Evolutionary conservation across 2,888 invertebrate species (phyloP).

Genomic region (Agapostemon virescens): DNA sequence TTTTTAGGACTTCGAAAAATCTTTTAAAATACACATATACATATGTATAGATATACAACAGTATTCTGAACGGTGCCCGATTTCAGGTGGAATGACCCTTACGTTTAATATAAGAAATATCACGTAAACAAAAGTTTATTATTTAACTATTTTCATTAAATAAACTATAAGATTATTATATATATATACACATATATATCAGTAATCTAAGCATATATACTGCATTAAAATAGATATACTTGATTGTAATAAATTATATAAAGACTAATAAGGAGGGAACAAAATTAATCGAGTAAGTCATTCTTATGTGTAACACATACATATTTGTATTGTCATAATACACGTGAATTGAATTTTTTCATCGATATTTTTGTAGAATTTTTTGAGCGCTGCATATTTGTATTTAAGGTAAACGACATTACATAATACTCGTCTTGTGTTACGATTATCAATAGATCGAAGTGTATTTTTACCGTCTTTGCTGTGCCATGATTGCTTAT

Average conservation of each 20-base stretch:
- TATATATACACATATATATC: too few relatives aligned
- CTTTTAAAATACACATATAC: neutral
- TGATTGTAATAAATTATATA: neutral
- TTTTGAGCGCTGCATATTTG: neutral
- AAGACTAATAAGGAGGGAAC: neutral
- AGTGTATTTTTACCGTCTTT: conserved; percentile 21
- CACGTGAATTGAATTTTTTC: neutral
- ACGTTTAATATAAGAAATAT: neutral
- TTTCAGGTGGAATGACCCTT: neutral
- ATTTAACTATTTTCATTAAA: neutral
- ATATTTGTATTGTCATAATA: neutral
- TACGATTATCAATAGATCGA: neutral
- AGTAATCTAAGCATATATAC: neutral
- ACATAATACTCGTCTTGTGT: neutral
- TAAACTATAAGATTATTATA: neutral
- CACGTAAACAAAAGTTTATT: neutral
- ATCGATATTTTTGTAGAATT: neutral
- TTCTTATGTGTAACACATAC: neutral
- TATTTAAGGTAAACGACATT: neutral
- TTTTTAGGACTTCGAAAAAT: neutral
- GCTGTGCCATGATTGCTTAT: conserved; percentile 14
- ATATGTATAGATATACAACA: neutral
- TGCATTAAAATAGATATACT: neutral
- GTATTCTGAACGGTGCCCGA: neutral
- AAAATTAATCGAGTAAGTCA: neutral